Percentiles rank a stretch among this genome's conserved stretches.
Evolutionary conservation across 2,797 vertebrate species (phyloP).

Genomic region (Mus minutoides): DNA sequence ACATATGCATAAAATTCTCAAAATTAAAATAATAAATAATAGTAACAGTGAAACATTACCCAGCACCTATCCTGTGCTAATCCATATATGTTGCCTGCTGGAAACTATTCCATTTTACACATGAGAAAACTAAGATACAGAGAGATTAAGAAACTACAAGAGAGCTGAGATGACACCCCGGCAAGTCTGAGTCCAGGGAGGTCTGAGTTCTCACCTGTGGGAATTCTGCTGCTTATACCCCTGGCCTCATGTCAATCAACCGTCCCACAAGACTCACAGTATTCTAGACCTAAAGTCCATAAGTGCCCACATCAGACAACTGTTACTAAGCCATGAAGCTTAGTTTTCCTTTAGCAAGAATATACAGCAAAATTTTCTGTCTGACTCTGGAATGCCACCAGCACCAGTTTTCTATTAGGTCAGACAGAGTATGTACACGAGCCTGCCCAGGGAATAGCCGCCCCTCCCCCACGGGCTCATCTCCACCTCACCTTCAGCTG

Average conservation of each 20-base stretch:
- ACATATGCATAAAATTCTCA: background rate
- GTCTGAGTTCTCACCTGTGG: background rate
- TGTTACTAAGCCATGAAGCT: background rate
- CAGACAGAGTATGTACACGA: background rate
- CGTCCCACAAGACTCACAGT: background rate
- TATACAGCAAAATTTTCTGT: background rate
- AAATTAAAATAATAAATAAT: background rate
- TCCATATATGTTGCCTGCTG: background rate
- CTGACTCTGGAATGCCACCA: background rate
- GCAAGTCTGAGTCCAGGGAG: background rate
- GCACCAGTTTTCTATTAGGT: background rate
- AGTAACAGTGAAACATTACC: background rate
- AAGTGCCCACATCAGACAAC: background rate
- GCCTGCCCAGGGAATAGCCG: background rate
- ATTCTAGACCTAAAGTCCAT: background rate
- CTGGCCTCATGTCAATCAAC: background rate
- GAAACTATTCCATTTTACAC: background rate
- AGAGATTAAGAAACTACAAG: background rate
- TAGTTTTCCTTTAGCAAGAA: background rate
- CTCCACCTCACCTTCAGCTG: conserved; percentile 91
- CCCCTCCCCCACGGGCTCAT: rapidly evolving
- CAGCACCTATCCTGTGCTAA: background rate
- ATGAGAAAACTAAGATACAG: background rate
- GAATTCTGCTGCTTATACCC: background rate
- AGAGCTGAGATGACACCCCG: background rate